Evolutionary conservation across 2,113 vertebrate species (phyloP).

Genomic region (Xyrauchen texanus): DNA sequence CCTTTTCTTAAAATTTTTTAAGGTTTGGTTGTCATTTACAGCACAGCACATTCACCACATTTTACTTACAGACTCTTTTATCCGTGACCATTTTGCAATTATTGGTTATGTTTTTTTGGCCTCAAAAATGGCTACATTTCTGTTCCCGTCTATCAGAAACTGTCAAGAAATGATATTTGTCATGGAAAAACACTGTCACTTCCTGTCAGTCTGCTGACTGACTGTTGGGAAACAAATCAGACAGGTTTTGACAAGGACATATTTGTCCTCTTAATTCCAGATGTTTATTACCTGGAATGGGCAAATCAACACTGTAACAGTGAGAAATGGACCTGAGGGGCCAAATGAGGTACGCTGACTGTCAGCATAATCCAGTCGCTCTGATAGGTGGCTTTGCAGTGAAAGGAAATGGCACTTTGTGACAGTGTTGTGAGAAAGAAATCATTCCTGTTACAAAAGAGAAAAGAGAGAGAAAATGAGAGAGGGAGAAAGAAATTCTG

Average conservation of each 20-base stretch:
- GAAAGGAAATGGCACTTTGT: conserved; percentile 49
- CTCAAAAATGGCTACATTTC: conserved; percentile 19
- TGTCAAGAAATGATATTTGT: neutral
- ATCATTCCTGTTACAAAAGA: conserved; percentile 45
- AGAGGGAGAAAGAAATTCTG: neutral
- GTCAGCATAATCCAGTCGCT: conserved; percentile 46
- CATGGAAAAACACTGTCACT: neutral
- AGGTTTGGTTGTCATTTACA: conserved; percentile 39
- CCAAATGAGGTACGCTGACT: conserved; percentile 15
- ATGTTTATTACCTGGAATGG: conserved; percentile 34
- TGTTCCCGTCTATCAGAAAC: conserved; percentile 30
- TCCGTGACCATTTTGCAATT: neutral
- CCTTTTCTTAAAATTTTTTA: neutral
- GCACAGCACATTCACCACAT: neutral
- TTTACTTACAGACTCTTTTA: neutral
- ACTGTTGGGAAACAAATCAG: neutral
- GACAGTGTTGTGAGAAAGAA: conserved; percentile 43
- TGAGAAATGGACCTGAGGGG: conserved; percentile 22
- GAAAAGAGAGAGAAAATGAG: conserved; percentile 27
- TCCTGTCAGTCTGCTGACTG: neutral
- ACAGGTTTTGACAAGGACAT: conserved; percentile 17
- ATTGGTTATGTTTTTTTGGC: neutral
- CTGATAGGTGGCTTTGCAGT: conserved; percentile 49
- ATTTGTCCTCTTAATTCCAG: neutral
- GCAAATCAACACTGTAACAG: neutral